phyloP scores from a whole-genome alignment of 2,113 vertebrate genomes.

The Leucosticte australis region DNA sequence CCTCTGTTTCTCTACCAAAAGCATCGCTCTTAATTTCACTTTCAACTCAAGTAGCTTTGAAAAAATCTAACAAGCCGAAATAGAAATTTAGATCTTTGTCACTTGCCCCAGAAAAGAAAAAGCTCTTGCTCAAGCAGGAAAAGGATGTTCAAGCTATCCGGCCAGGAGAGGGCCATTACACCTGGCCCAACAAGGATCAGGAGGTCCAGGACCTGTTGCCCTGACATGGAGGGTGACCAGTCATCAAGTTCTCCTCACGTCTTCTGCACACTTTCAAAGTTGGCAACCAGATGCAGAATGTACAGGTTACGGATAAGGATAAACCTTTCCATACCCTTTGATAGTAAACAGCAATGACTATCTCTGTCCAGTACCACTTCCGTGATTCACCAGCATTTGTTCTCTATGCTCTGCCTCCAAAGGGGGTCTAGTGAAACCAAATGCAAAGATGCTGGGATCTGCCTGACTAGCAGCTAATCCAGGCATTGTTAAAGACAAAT shows the following conservation, averaged over 20 bases:
- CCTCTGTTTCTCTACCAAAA: neutral
- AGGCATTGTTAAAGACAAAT: neutral
- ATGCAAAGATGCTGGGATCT: neutral
- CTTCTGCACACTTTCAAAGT: neutral
- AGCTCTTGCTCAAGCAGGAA: neutral
- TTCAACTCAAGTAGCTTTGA: neutral
- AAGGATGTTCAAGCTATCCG: neutral
- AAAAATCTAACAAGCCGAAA: neutral
- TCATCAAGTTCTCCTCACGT: neutral
- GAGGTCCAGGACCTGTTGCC: neutral
- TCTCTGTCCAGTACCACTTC: neutral
- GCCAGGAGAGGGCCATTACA: neutral
- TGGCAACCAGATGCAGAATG: neutral
- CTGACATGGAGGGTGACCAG: fast-evolving
- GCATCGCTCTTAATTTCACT: neutral
- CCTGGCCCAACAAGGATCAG: neutral
- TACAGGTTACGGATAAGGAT: neutral
- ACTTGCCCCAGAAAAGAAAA: neutral
- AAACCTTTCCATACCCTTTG: neutral
- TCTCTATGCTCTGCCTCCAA: neutral
- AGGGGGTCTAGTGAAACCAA: neutral
- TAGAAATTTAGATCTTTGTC: neutral
- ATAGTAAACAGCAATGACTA: fast-evolving
- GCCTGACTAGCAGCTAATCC: neutral
- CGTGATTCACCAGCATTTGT: neutral